Percentiles rank a stretch among this genome's conserved stretches.
Conservation (phyloP, 2,888 invertebrate genomes). For the Lasioglossum malachurum region DNA sequence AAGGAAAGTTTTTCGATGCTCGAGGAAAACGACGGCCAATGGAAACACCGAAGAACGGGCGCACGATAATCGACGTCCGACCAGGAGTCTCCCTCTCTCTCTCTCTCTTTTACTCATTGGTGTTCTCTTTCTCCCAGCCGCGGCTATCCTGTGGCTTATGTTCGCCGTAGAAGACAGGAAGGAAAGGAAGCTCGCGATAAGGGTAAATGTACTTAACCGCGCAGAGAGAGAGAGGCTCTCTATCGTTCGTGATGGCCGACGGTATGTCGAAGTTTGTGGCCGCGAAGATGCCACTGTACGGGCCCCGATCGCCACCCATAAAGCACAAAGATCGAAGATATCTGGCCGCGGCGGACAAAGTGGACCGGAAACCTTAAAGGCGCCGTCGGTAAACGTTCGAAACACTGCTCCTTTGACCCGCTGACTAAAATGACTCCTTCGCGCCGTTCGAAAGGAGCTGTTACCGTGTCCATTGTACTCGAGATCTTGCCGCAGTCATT, state of each 20-base stretch:
- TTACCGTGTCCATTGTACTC: neutral
- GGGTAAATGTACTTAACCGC: constrained; percentile 43
- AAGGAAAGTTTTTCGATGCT: constrained; percentile 35
- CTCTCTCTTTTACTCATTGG: neutral
- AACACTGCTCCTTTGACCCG: neutral
- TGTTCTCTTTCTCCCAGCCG: neutral
- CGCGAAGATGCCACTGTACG: constrained; percentile 2
- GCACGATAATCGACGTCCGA: constrained; percentile 57
- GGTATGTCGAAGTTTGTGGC: constrained; percentile 4
- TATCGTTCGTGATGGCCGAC: neutral
- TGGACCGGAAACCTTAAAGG: neutral
- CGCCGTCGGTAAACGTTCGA: neutral
- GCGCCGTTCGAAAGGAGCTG: neutral
- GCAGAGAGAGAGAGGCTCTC: neutral
- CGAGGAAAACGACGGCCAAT: neutral
- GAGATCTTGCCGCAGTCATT: neutral
- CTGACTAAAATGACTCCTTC: neutral
- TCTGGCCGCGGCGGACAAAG: neutral
- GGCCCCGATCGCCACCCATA: neutral
- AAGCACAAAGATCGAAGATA: constrained; percentile 1
- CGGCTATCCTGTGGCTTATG: constrained; percentile 62
- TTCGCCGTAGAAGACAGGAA: constrained; percentile 35
- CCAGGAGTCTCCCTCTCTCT: neutral
- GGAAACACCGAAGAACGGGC: constrained; percentile 38
- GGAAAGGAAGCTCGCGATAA: constrained; percentile 48